These are phyloP conservation scores for Drosophila emarginata DNA, from an alignment of 2,888 invertebrate species.

Conservation along the genomic window DNA sequence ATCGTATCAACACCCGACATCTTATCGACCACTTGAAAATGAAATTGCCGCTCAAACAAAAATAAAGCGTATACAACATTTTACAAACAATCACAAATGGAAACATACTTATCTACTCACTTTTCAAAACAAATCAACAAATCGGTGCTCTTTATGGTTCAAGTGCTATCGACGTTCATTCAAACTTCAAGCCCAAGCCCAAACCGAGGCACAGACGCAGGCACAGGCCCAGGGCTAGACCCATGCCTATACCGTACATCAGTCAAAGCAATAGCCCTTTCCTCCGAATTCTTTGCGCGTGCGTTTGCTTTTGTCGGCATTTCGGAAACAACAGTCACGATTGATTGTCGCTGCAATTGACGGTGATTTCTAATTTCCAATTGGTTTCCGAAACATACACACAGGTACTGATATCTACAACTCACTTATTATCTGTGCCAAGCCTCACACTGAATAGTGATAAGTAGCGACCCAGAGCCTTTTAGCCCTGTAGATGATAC, in stretches of 20 bases:
- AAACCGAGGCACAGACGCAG: slow-evolving; percentile 11
- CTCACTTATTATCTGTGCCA: slow-evolving; percentile 54
- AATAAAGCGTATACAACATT: slow-evolving; percentile 63
- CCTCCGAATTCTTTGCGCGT: slow-evolving; percentile 54
- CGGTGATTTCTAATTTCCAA: slow-evolving; percentile 77
- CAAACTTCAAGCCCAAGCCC: slow-evolving; percentile 31
- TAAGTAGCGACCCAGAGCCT: slow-evolving; percentile 23
- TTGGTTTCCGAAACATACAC: slow-evolving; percentile 60
- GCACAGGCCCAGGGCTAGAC: neutral
- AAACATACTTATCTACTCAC: slow-evolving; percentile 77
- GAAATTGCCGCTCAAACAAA: slow-evolving; percentile 76
- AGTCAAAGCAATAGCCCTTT: slow-evolving; percentile 40
- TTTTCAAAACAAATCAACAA: slow-evolving; percentile 78
- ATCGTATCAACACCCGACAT: slow-evolving; percentile 70
- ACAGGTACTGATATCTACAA: slow-evolving; percentile 18
- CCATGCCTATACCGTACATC: slow-evolving; percentile 4
- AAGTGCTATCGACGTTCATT: slow-evolving; percentile 54
- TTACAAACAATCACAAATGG: slow-evolving; percentile 79
- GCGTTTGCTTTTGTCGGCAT: slow-evolving; percentile 70
- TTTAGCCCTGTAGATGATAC: slow-evolving; percentile 41
- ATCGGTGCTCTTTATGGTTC: slow-evolving; percentile 76
- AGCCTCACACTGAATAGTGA: slow-evolving; percentile 54
- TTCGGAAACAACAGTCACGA: slow-evolving; percentile 71
- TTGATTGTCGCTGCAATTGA: slow-evolving; percentile 76
- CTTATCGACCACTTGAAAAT: slow-evolving; percentile 78